Evolutionary conservation across 2,888 invertebrate genomes (phyloP), one percentile per base, ranked within the genome.

Genomic region (Sarcophaga rosellei): DNA sequence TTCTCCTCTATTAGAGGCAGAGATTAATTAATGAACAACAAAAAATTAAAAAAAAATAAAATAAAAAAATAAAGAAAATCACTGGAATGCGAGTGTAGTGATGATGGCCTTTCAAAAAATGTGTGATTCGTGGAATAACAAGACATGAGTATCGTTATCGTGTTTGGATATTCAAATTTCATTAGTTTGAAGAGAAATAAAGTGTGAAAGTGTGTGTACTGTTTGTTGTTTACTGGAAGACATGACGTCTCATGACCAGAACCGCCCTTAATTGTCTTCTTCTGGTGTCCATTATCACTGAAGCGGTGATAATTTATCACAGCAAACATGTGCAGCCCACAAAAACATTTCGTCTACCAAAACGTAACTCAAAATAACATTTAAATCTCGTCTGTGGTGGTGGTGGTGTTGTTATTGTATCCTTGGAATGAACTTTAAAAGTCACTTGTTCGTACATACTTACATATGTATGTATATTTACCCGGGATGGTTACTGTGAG

Each of bases 291-390:
- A 21, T 57, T 65, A 35, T 61, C 23, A 25, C 66, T 63, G 15
- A n/a, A 35, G 44, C 17, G 35, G 15, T 47, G 84, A 87, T 92
- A 92, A 92, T 92, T 92, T 92, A 92, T 92, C 92, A 92, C 91
- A 89, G 89, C 91, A 93, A 92, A 92, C 93, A 92, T 90, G 92
- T 93, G 92, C 93, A 90, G 89, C 92, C 93, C 92, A 92, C 92
- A 90, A 91, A 90, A 89, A 84, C 84, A 86, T 72, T 75, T 62
- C 62, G 84, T 81, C 84, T 75, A 84, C 20, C 83, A 62, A 65
- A 76, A 63, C 25, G 12, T 10, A 63, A n/a, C 53, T 20, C 78
- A 78, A 73, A 72, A 76, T 70, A 63, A n/a, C 15, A 63, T 62
- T 1, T 72, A 20, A 35, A 25, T 70, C n/a, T 76, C 35, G 59